phyloP scores from a whole-genome alignment of 30 jellyfish, hydroid and myxozoan species.

The Chrysaora quinquecirrha region DNA sequence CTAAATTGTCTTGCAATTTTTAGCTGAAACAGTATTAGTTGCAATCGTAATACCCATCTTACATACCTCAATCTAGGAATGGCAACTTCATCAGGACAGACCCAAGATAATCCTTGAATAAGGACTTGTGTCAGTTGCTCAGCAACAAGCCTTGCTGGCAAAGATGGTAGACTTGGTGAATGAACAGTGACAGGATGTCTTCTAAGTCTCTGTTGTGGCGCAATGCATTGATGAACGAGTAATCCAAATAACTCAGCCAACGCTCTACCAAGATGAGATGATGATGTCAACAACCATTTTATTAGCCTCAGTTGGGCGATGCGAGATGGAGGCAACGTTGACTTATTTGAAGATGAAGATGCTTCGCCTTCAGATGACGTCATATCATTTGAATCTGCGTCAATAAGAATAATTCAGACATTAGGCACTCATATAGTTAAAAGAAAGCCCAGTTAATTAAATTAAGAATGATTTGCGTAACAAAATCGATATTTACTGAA shows the following conservation, averaged over 20 bases:
- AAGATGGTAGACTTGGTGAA: slow-evolving; percentile 70
- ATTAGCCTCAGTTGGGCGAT: slow-evolving; percentile 81
- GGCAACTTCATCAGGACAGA: slow-evolving; percentile 80
- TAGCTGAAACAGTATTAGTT: too few species aligned
- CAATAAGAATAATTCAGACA: too few species aligned
- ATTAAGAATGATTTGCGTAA: too few species aligned
- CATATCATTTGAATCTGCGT: too few species aligned
- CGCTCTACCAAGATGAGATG: slow-evolving; percentile 97
- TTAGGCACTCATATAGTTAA: too few species aligned
- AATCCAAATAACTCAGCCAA: slow-evolving; percentile 91
- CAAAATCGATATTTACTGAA: too few species aligned
- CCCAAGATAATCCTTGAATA: slow-evolving; percentile 84
- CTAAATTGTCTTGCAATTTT: too few species aligned
- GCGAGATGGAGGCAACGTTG: slow-evolving; percentile 72
- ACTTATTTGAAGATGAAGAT: neutral
- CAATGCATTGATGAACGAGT: slow-evolving; percentile 93
- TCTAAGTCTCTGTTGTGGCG: slow-evolving; percentile 87
- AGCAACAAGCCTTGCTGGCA: slow-evolving; percentile 86
- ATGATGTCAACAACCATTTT: slow-evolving; percentile 91
- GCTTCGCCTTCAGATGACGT: neutral
- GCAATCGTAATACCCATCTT: too few species aligned
- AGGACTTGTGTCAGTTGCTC: slow-evolving; percentile 71
- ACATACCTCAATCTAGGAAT: slow-evolving; percentile 82
- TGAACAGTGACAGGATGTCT: slow-evolving; percentile 76
- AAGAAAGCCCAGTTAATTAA: too few species aligned